A percentile compares a stretch with the other conserved stretches of the same genome.
These are phyloP conservation scores for Patella ulyssiponensis DNA, from an alignment of 2,888 invertebrate species.

Conservation along the genomic window DNA sequence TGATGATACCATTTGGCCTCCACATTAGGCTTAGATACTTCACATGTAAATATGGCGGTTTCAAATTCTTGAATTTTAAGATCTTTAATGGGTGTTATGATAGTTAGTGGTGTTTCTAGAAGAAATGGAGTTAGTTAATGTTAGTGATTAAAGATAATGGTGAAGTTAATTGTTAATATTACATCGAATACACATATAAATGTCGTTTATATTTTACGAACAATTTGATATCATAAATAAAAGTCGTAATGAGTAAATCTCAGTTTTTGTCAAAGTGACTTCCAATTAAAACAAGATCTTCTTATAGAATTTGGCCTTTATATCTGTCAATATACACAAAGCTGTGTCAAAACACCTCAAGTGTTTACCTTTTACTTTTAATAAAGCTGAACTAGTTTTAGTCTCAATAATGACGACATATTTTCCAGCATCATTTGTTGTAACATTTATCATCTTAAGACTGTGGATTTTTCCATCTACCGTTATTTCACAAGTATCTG, in stretches of 20 bases:
- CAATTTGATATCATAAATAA: background rate
- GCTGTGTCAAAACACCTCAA: too few species aligned
- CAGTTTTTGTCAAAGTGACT: too few species aligned
- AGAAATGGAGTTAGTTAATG: constrained; percentile 1
- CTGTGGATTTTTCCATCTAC: constrained; percentile 78
- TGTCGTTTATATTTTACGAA: background rate
- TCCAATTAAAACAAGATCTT: too few species aligned
- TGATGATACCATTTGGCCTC: constrained; percentile 54
- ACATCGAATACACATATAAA: background rate
- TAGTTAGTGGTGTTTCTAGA: constrained; percentile 44
- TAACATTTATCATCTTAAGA: constrained; percentile 58
- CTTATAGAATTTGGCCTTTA: too few species aligned
- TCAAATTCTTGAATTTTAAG: constrained; percentile 48
- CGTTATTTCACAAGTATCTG: constrained; percentile 84
- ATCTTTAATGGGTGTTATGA: constrained; percentile 49
- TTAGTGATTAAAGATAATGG: too few species aligned
- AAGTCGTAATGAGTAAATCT: too few species aligned
- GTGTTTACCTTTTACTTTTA: constrained; percentile 61
- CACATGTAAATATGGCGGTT: constrained; percentile 48
- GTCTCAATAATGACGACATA: constrained; percentile 61
- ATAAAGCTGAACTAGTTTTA: constrained; percentile 59
- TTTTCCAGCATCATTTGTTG: constrained; percentile 61
- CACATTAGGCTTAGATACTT: constrained; percentile 55
- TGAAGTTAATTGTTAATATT: too few species aligned
- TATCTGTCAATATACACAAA: too few species aligned